Percentiles rank a stretch among this genome's conserved stretches.
These are phyloP conservation scores for Scartelaos histophorus DNA, from an alignment of 2,113 vertebrate species.

Conservation along the genomic window DNA sequence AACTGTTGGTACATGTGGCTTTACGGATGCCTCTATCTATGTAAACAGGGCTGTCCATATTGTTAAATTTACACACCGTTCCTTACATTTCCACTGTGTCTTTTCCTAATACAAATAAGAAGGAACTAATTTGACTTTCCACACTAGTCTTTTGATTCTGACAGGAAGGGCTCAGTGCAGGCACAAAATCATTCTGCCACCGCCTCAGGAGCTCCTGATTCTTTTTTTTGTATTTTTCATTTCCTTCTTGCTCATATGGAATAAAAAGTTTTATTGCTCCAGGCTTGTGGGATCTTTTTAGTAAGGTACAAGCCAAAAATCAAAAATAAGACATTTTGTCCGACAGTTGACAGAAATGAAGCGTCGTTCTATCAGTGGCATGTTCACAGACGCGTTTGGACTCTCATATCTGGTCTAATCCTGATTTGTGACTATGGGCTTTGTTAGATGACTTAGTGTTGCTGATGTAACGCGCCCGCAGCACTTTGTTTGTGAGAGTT, in stretches of 20 bases:
- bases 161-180: conserved; percentile 24
- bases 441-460: conserved; percentile 56
- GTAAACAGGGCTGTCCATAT: conserved; percentile 28
- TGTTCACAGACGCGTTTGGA: conserved; percentile 26
- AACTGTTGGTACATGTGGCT: conserved; percentile 46
- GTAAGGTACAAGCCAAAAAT: conserved; percentile 39
- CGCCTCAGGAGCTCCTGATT: conserved; percentile 18
- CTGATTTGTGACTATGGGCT: conserved; percentile 56
- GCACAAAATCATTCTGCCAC: conserved; percentile 24
- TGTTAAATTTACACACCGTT: background rate
- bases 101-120: conserved; percentile 27
- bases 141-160: conserved; percentile 20
- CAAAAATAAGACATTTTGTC: conserved; percentile 32
- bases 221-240: conserved; percentile 29
- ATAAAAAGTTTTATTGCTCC: conserved; percentile 32
- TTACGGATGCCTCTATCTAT: conserved; percentile 37
- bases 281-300: conserved; percentile 25
- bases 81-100: conserved; percentile 10
- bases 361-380: conserved; percentile 35
- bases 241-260: conserved; percentile 37
- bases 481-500: conserved; percentile 48
- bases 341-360: conserved; percentile 26
- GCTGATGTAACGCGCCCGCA: conserved; percentile 57
- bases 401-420: conserved; percentile 46
- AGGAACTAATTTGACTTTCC: conserved; percentile 27